Evolutionary conservation across 2,888 invertebrate species (phyloP).

Genomic region (Leptinotarsa tumamoca): DNA sequence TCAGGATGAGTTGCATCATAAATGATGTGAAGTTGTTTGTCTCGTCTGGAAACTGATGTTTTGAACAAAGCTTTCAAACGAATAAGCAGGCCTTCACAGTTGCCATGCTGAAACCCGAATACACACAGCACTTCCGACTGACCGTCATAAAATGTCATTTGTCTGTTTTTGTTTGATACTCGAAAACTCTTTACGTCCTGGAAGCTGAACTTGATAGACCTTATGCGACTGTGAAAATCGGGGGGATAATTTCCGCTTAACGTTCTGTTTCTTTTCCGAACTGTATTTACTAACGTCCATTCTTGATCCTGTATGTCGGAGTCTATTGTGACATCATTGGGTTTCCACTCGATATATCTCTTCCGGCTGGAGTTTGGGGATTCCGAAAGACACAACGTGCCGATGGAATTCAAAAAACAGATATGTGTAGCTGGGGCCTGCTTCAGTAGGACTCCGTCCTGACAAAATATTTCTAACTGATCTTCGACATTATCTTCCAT

Average conservation of each 20-base stretch:
- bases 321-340: constrained; percentile 82
- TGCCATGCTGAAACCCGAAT: constrained; percentile 89
- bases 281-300: constrained; percentile 87
- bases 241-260: constrained; percentile 69
- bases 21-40: constrained; percentile 79
- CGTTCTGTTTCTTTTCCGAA: constrained; percentile 74
- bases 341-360: constrained; percentile 82
- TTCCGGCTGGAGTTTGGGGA: constrained; percentile 67
- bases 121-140: constrained; percentile 81
- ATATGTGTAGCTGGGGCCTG: constrained; percentile 74
- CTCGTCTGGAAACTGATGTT: constrained; percentile 77
- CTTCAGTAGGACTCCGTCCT: constrained; percentile 82
- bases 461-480: constrained; percentile 77
- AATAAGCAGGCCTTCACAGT: constrained; percentile 81
- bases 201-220: constrained; percentile 71
- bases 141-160: constrained; percentile 75
- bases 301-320: constrained; percentile 84
- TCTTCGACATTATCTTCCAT: constrained; percentile 57
- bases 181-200: constrained; percentile 76
- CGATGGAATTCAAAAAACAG: constrained; percentile 72
- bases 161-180: constrained; percentile 62
- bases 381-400: constrained; percentile 78
- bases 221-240: constrained; percentile 65
- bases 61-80: constrained; percentile 74
- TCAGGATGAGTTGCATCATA: constrained; percentile 75